Evolutionary conservation across 2,797 vertebrate genomes (phyloP).

Genomic region (Enteromius viviparus): DNA sequence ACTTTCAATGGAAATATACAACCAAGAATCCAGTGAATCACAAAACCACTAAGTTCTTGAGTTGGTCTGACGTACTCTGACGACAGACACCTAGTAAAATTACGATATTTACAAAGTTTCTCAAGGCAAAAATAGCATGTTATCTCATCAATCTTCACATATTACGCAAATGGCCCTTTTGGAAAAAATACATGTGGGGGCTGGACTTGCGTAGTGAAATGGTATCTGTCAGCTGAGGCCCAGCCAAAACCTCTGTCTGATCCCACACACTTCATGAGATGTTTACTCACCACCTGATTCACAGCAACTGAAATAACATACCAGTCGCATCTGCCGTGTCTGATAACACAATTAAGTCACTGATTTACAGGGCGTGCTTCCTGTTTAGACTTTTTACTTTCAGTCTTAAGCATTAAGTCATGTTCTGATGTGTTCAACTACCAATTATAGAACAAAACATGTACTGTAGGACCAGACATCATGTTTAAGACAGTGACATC

Average conservation of each 20-base stretch:
- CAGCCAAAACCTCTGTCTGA: neutral
- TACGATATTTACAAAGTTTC: slow-evolving; percentile 20
- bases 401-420: slow-evolving; percentile 21
- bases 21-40: neutral
- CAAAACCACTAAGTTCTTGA: neutral
- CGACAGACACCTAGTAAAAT: neutral
- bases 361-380: slow-evolving; percentile 21
- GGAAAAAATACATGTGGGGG: neutral
- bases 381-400: slow-evolving; percentile 18
- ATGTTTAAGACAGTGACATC: neutral
- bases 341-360: slow-evolving; percentile 18
- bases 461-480: neutral
- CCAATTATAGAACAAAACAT: neutral
- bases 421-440: neutral
- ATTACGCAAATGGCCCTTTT: slow-evolving; percentile 18
- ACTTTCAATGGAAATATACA: neutral
- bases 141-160: neutral
- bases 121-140: slow-evolving; percentile 38
- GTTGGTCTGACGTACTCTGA: neutral
- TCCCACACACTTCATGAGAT: slow-evolving; percentile 3
- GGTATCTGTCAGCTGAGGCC: neutral
- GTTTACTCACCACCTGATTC: slow-evolving; percentile 42
- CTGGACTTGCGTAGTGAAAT: neutral
- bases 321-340: slow-evolving; percentile 14
- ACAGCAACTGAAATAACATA: slow-evolving; percentile 31